Base-by-base conservation (phyloP, 2,888 invertebrate species). In the Hoplodrina ambigua region DNA sequence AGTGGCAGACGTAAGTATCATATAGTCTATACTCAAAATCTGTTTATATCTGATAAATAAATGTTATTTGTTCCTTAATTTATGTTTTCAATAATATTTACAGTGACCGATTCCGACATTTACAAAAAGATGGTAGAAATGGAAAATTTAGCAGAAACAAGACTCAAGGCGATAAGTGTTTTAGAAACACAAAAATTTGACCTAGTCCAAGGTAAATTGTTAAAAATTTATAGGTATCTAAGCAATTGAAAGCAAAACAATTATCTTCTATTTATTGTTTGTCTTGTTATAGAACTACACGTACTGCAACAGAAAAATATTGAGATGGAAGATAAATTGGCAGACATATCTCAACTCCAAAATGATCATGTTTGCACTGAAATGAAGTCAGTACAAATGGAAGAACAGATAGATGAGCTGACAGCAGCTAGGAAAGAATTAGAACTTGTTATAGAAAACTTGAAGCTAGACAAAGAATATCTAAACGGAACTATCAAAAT, bases 341-440 rank as follows among this genome's bases (percentile, higher is more conserved):
- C 96, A 49, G 97, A 97, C 81, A 96, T 97, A 69, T 96, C 97
- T 57, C 96, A 97, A 81, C 92, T 97, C 7, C 97, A 97, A 90
- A 97, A 96, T 91, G 96, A 96, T 65, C 97, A 97, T 87, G 98
- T 98, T n/a, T 97, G 97, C 37, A 97, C 97, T 1, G 98, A 98
- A 94, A 97, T 98, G 88, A 97, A 97, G 82, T 97, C 97, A 10
- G 97, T 98, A 50, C 97, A 98, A 85, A 91, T 98, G 73, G 98
- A 98, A 90, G 98, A 98, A 90, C 97, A 98, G 89, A 93, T 98
- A 58, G 97, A 97, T 85, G 92, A 95, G 68, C 86, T 97, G 5
- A 93, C 94, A 77, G 92, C 92, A 46, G 94, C 96, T 72, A 96
- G 96, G 82, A 93, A 93, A 80, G 93, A 94, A 82, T 83, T 97